phyloP scores from a whole-genome alignment of 2,113 vertebrate genomes.

The Fukomys damarensis region DNA sequence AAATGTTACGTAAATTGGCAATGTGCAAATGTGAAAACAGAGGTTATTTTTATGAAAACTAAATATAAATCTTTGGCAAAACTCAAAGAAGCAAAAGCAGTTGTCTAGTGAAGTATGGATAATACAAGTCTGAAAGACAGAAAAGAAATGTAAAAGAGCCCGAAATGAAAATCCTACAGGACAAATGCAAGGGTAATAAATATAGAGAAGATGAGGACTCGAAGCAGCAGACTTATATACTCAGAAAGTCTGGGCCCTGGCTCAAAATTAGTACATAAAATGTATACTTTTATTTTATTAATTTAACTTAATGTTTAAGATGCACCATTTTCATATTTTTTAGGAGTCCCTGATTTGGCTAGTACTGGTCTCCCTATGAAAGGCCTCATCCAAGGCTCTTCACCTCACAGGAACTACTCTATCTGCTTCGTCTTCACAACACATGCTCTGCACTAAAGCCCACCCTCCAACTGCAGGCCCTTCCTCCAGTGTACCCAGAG shows the following conservation, averaged over 20 bases:
- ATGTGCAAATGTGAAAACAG: not conserved
- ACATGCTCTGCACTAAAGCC: not conserved
- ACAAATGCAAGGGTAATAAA: not conserved
- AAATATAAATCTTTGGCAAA: slow-evolving; percentile 5
- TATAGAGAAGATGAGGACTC: not conserved
- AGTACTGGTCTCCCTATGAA: not conserved
- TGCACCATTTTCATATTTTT: not conserved
- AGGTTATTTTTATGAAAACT: slow-evolving; percentile 3
- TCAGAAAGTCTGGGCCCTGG: not conserved
- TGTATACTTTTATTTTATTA: not conserved
- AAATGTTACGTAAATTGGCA: not conserved
- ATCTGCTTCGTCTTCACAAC: not conserved
- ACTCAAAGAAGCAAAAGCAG: not conserved
- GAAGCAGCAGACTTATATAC: not conserved
- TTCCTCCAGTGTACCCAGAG: not conserved
- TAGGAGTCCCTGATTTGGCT: not conserved
- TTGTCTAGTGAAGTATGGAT: not conserved
- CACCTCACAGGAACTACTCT: not conserved
- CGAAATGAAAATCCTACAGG: not conserved
- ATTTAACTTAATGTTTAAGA: not conserved
- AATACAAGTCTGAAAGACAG: not conserved
- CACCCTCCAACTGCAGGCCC: not conserved
- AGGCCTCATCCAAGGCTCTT: not conserved
- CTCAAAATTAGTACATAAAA: not conserved
- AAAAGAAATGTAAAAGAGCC: not conserved